Percentiles rank a stretch among this genome's conserved stretches.
Conservation (phyloP, 2,113 vertebrate species). For the Lampris incognitus region DNA sequence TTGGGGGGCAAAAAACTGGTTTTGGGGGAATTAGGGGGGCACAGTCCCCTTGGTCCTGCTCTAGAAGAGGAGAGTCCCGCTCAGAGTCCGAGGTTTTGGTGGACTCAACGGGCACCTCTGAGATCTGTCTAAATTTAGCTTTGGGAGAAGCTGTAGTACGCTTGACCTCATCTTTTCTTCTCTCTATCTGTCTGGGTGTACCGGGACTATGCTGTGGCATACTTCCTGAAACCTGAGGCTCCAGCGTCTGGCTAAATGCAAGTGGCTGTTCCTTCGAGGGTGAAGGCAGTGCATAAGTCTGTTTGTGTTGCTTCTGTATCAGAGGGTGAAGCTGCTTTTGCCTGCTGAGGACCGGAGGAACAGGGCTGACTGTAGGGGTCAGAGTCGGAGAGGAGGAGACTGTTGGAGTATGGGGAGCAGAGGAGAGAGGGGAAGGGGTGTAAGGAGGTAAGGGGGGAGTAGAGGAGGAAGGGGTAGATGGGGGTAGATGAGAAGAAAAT, state of each 20-base stretch:
- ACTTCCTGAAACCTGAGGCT: constrained; percentile 42
- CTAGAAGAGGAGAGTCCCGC: constrained; percentile 79
- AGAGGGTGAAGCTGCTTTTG: constrained; percentile 68
- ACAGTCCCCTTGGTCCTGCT: constrained; percentile 78
- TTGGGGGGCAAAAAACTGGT: constrained; percentile 83
- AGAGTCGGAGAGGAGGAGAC: constrained; percentile 71
- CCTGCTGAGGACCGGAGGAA: constrained; percentile 63
- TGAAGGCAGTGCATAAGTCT: constrained; percentile 32
- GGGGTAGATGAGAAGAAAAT: constrained; percentile 58
- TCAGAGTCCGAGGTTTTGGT: constrained; percentile 78
- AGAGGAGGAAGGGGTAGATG: constrained; percentile 70
- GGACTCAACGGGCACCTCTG: constrained; percentile 70
- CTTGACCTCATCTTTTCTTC: constrained; percentile 49
- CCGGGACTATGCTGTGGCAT: constrained; percentile 58
- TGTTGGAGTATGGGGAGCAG: constrained; percentile 75
- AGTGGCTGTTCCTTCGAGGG: constrained; percentile 67
- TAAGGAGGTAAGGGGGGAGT: constrained; percentile 72
- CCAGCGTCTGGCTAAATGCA: constrained; percentile 26
- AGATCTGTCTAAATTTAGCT: constrained; percentile 62
- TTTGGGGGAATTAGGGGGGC: constrained; percentile 81
- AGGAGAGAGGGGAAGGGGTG: constrained; percentile 71
- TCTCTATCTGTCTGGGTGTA: constrained; percentile 42
- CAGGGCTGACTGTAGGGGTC: constrained; percentile 66
- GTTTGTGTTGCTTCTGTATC: constrained; percentile 71
- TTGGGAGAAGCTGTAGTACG: constrained; percentile 63